Base-by-base conservation (phyloP, 2,113 vertebrate species). In the Chloropsis hardwickii region DNA sequence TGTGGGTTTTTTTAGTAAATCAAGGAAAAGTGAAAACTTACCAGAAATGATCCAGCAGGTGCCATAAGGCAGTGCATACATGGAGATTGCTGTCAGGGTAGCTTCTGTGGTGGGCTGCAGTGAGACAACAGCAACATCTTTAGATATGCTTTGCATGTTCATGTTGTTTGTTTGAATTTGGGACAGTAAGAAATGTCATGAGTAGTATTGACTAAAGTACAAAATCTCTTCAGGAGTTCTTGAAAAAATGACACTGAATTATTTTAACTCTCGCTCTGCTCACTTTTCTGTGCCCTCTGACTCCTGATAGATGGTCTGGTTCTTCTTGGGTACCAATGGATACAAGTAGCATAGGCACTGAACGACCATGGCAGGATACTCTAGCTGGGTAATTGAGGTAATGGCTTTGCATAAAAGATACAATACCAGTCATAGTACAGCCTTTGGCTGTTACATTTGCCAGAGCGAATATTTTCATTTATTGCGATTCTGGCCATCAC, bases 361-460 rank as follows among this genome's bases (percentile, higher is more conserved):
- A 45, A 22, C 5, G 45, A 73, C 62, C 1, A 0, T n/a, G n/a
- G 29, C 16, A 17, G 67, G 81, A 9, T 48, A 65, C 1, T 0
- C 5, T 50, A 50, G 9, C 11, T 73, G 72, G 7, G 14, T 86
- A 53, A 27, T n/a, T 61, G 39, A 48, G 23, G 31, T 65, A 47
- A 53, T 65, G 35, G 42, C 47, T 78, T 44, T 28, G 19, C n/a
- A 16, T 42, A 9, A 7, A 62, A 45, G 42, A 19, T 45, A 5
- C 0, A 1, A 27, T 45, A 28, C 50, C 60, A 86, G 11, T 16
- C 24, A 1, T 44, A 45, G 10, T 40, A 57, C 24, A 61, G 33
- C 50, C 88, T 93, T 73, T 20, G 42, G 47, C 35, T 86, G 20
- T 88, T 67, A 22, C 0, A 28, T 84, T 92, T 88, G 7, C 42